Base-by-base conservation (phyloP, 1,140 invertebrate genomes). In the Lineus longissimus region DNA sequence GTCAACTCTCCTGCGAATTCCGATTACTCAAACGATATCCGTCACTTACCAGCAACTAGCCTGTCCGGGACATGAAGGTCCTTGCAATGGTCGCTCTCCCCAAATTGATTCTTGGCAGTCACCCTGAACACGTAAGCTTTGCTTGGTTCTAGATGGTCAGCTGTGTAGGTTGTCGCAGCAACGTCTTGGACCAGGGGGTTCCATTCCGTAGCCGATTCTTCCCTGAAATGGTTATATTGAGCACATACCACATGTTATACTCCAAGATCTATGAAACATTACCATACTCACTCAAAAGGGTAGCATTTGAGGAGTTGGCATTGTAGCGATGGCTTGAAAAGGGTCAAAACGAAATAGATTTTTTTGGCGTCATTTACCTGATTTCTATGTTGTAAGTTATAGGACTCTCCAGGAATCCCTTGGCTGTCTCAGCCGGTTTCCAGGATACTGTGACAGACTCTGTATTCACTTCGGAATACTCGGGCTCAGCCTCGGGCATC, bases 101-200 rank as follows among this genome's bases (percentile, higher is more conserved):
- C 96, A 76, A 97, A 97, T 73, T 95, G 90, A 82, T 97, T 98
- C 80, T 97, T 92, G 65, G 95, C 95, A 85, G 94, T 89, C 1
- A 98, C 94, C 56, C 95, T 87, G 87, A 98, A 98, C 66, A 97
- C 93, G 80, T 98, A 98, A 30, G 93, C 90, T 66, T 87, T 66
- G 22, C 75, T 71, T 27, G 75, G 70, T 22, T 67, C 59, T 30
- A 78, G 68, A 55, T 76, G 73, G 15, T 72, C 72, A 0, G 77
- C 60, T 1, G 72, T 60, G 64, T 75, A 78, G 9, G 68, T 62
- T 0, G 74, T 77, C 6, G 70, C 75, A 17, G 75, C 73, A 7
- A 78, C 69, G 19, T 74, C 76, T 58, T 68, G 72, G 11, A 72
- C 74, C 11, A 78, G 54, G 1, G 73, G 62, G 19, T 68, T 65